These are phyloP conservation scores for Drosophila melanocephala DNA, from an alignment of 2,888 invertebrate species.

Conservation along the genomic window DNA sequence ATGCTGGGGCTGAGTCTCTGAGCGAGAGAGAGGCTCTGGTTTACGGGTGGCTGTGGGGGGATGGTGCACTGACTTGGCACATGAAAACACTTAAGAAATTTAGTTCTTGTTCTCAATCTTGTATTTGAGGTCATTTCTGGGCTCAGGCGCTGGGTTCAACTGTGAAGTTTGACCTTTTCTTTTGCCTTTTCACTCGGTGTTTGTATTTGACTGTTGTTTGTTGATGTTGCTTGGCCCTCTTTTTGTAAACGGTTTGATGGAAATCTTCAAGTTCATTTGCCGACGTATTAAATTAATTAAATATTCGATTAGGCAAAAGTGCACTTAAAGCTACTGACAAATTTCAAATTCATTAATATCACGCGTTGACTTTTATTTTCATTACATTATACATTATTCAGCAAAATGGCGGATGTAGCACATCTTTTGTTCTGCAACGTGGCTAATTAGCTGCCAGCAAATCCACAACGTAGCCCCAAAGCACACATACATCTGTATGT, in stretches of 20 bases:
- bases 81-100: constrained; percentile 78
- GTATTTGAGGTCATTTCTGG: constrained; percentile 70
- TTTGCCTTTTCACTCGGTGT: constrained; percentile 30
- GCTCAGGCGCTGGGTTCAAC: constrained; percentile 23
- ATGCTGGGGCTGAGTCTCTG: background rate
- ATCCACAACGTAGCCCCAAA: constrained; percentile 12
- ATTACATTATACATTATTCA: constrained; percentile 22
- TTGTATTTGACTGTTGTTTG: constrained; percentile 37
- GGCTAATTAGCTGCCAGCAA: constrained; percentile 37
- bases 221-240: background rate
- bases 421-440: background rate
- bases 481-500: background rate
- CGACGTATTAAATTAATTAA: constrained; percentile 70
- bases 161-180: constrained; percentile 17
- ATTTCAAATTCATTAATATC: constrained; percentile 47
- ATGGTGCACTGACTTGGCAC: constrained; percentile 51
- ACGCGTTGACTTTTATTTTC: constrained; percentile 1
- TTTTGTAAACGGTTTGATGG: constrained; percentile 33
- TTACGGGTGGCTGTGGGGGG: background rate
- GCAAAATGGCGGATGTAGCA: background rate
- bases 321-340: constrained; percentile 32
- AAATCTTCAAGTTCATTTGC: constrained; percentile 66
- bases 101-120: constrained; percentile 79
- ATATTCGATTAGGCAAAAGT: constrained; percentile 69
- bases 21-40: background rate